Percentiles rank a stretch among this genome's conserved stretches.
phyloP scores from a whole-genome alignment of 2,888 invertebrate species.

The Catotricha subobsoleta region DNA sequence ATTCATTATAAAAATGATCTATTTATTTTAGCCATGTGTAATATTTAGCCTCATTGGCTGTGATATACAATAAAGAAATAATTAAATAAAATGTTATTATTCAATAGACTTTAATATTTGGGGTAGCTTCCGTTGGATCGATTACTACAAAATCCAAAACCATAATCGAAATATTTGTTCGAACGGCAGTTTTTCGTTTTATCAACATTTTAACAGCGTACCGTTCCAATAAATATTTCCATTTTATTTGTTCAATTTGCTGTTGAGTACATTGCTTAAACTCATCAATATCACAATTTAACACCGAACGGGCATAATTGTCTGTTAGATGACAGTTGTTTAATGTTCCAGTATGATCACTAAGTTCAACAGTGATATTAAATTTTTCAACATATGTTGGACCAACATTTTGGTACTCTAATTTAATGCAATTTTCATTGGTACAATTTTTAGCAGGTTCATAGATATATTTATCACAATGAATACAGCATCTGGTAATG shows the following conservation, averaged over 20 bases:
- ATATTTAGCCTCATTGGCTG: slow-evolving; percentile 17
- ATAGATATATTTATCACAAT: not conserved
- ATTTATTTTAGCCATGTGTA: no score
- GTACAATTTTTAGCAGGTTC: not conserved
- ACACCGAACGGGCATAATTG: slow-evolving; percentile 37
- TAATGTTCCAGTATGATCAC: slow-evolving; percentile 52
- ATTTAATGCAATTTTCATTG: not conserved
- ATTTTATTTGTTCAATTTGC: slow-evolving; percentile 38
- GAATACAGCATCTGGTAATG: slow-evolving; percentile 29
- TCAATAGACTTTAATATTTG: no score
- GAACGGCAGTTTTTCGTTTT: slow-evolving; percentile 19
- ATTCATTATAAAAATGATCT: not conserved
- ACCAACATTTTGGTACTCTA: not conserved
- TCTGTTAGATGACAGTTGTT: slow-evolving; percentile 39
- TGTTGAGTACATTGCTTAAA: slow-evolving; percentile 34
- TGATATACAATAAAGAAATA: slow-evolving; percentile 14
- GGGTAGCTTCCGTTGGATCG: no score
- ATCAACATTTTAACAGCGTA: slow-evolving; percentile 34
- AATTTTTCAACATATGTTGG: slow-evolving; percentile 21
- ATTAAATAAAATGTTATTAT: no score
- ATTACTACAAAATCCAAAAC: no score
- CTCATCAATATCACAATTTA: slow-evolving; percentile 35
- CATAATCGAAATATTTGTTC: no score
- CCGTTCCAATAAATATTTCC: slow-evolving; percentile 44
- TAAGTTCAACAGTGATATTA: slow-evolving; percentile 42